Evolutionary conservation across 2,797 vertebrate genomes (phyloP), one percentile per base, ranked within the genome.

Genomic region (Yasuhikotakia modesta): DNA sequence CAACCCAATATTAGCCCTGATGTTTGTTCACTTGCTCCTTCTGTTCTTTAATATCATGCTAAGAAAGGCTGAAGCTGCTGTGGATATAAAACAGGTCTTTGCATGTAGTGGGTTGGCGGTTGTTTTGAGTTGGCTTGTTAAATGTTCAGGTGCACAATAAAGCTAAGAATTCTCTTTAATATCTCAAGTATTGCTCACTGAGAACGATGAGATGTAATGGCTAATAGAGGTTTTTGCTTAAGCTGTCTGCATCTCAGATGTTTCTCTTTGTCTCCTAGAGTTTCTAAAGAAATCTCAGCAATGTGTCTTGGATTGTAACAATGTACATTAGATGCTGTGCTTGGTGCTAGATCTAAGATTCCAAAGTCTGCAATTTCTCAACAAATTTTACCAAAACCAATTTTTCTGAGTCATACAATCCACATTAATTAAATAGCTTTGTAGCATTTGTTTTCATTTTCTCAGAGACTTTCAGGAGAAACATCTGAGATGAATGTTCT

Each of bases 1-100:
- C 84, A 93, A 93, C 90, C 86, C 85, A 87, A 92, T 86, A 91
- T 90, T 81, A 81, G 3, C 85, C 89, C 84, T 90, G 82, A 85
- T 81, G 81, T 88, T 79, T 89, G 90, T 88, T 88, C 87, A 83
- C 81, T 74, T 19, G 39, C 79, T 74, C 80, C 67, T 78, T n/a
- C 83, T 76, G 80, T 79, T 81, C 81, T 81, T 81, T 32, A 75
- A 80, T 87, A 82, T 81, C 53, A 53, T 66, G 30, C 46, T 76
- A 43, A 11, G 78, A 84, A 70, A 73, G 83, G 1, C 2, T 7
- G 70, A 72, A 55, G 35, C 13, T 53, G 45, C 61, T 81, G 64
- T 80, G 57, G 50, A 69, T 67, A 58, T 43, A n/a, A 35, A 57
- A 52, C 21, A 75, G 35, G 79, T 82, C 68, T 61, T 30, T 13